Evolutionary conservation across 2,888 invertebrate genomes (phyloP).

Genomic region (Himalopsyche kuldschensis): DNA sequence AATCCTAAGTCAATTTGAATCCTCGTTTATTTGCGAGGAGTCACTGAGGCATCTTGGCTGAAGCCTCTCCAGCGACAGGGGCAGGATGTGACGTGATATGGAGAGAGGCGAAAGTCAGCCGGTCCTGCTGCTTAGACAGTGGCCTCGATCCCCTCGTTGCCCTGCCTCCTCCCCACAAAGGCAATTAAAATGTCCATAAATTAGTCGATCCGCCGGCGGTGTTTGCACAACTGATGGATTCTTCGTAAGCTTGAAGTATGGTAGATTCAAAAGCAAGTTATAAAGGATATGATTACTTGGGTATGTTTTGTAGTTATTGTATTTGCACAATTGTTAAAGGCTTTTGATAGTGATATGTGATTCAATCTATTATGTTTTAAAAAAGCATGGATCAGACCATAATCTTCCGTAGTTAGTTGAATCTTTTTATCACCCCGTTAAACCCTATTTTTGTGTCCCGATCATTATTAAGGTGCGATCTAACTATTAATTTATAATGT

Average conservation of each 20-base stretch:
- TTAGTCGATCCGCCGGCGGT: constrained; percentile 29
- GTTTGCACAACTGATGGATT: constrained; percentile 36
- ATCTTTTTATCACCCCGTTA: no score
- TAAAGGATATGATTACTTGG: neutral
- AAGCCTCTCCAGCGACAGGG: neutral
- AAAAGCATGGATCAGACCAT: no score
- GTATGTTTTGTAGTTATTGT: neutral
- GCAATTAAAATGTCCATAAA: constrained; percentile 40
- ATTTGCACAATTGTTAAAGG: no score
- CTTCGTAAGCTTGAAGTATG: neutral
- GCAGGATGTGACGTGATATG: neutral
- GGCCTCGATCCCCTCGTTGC: neutral
- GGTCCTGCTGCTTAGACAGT: neutral
- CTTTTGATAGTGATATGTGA: no score
- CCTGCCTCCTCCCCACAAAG: constrained; percentile 29
- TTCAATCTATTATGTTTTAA: no score
- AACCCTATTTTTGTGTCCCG: no score
- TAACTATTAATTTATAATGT: no score
- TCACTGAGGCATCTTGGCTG: neutral
- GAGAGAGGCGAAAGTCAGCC: neutral
- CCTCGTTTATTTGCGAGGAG: neutral
- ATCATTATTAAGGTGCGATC: no score
- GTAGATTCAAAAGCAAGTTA: neutral
- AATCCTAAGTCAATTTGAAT: constrained; percentile 3
- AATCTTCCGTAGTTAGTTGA: no score